Percentiles rank a stretch among this genome's conserved stretches.
phyloP scores from a whole-genome alignment of 2,888 invertebrate genomes.

The Ophraella communa region DNA sequence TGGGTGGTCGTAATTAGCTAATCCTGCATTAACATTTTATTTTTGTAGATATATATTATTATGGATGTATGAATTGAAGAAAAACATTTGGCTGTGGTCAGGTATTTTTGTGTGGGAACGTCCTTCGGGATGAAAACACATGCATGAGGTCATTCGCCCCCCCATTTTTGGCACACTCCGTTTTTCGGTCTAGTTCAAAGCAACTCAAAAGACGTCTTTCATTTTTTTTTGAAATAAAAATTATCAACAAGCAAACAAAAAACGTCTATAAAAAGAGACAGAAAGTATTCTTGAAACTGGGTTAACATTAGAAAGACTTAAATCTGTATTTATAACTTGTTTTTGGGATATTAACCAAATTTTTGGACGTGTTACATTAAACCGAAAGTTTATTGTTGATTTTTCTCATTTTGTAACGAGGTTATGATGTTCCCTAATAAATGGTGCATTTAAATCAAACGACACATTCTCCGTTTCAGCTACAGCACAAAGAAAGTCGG shows the following conservation, averaged over 20 bases:
- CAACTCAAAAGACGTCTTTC: neutral
- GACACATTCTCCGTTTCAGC: neutral
- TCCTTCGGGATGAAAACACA: conserved; percentile 4
- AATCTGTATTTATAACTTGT: conserved; percentile 1
- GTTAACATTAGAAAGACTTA: neutral
- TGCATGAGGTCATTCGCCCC: conserved; percentile 2
- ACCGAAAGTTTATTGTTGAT: neutral
- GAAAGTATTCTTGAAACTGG: neutral
- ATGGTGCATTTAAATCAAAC: neutral
- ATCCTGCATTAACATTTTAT: neutral
- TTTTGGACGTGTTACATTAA: neutral
- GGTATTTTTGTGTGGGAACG: conserved; percentile 9
- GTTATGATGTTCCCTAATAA: neutral
- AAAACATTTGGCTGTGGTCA: neutral
- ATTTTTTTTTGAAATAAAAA: neutral
- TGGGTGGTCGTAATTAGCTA: neutral
- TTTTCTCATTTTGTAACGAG: neutral
- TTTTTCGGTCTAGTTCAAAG: conserved; percentile 7
- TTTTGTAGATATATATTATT: neutral
- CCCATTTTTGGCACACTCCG: conserved; percentile 12
- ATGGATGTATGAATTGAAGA: neutral
- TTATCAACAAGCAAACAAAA: conserved; percentile 1
- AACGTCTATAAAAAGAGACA: conserved; percentile 7
- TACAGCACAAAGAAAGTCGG: neutral
- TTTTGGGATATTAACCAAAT: neutral